A percentile compares a stretch with the other conserved stretches of the same genome.
Evolutionary conservation across 2,113 vertebrate genomes (phyloP).

Genomic region (Poecile atricapillus): DNA sequence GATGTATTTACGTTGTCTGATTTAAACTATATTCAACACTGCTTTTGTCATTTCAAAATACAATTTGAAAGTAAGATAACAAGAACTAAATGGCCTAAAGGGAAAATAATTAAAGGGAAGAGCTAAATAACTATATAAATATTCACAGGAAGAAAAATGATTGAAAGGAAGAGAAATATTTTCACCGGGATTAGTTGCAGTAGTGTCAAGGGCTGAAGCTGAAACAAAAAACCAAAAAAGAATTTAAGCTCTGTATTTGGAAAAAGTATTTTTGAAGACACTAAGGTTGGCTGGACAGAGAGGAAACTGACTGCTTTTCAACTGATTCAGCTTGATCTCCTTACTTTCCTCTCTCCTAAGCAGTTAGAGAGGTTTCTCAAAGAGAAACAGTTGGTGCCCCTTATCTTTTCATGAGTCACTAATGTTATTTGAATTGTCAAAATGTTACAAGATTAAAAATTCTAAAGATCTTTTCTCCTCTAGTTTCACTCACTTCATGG

Average conservation of each 20-base stretch:
- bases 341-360: not conserved
- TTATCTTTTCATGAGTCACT: not conserved
- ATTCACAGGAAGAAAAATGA: not conserved
- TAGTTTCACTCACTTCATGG: not conserved
- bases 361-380: not conserved
- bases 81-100: not conserved
- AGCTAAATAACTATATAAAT: not conserved
- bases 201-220: not conserved
- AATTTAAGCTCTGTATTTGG: not conserved
- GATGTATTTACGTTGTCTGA: not conserved
- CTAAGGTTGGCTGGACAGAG: not conserved
- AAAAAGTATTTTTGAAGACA: not conserved
- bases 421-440: not conserved
- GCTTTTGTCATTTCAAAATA: slow-evolving; percentile 1
- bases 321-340: not conserved
- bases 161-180: not conserved
- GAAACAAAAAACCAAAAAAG: not conserved
- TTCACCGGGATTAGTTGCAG: not conserved
- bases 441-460: not conserved
- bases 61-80: slow-evolving; percentile 2
- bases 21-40: not conserved
- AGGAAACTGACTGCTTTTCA: not conserved
- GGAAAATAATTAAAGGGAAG: slow-evolving; percentile 5
- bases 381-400: not conserved
- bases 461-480: not conserved